Evolutionary conservation across 1,140 invertebrate species (phyloP).

Genomic region (Hycleus phaleratus): DNA sequence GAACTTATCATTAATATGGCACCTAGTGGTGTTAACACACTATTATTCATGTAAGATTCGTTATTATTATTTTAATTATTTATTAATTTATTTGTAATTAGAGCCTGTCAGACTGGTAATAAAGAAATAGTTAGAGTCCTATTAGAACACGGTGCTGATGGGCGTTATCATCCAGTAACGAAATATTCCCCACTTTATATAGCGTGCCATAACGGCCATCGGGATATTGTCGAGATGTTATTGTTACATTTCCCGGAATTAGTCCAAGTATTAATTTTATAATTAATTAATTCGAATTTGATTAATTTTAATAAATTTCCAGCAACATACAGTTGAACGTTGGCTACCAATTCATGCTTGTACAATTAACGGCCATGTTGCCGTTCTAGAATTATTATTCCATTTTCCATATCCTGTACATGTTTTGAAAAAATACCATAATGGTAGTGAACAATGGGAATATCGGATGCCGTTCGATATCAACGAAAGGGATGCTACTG

Average conservation of each 20-base stretch:
- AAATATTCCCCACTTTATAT: slow-evolving; percentile 90
- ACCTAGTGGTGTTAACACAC: slow-evolving; percentile 75
- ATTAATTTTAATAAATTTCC: slow-evolving; percentile 30
- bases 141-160: slow-evolving; percentile 76
- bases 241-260: slow-evolving; percentile 63
- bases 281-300: background rate
- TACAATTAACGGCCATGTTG: slow-evolving; percentile 76
- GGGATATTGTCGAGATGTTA: slow-evolving; percentile 72
- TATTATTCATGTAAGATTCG: slow-evolving; percentile 70
- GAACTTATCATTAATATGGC: slow-evolving; percentile 76
- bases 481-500: slow-evolving; percentile 81
- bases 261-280: slow-evolving; percentile 47
- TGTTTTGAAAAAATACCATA: slow-evolving; percentile 59
- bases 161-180: slow-evolving; percentile 77
- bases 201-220: slow-evolving; percentile 77
- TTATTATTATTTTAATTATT: background rate
- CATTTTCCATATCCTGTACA: slow-evolving; percentile 74
- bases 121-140: slow-evolving; percentile 72
- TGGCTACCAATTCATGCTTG: slow-evolving; percentile 91
- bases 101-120: slow-evolving; percentile 74
- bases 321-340: slow-evolving; percentile 79
- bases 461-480: slow-evolving; percentile 85
- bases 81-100: slow-evolving; percentile 37
- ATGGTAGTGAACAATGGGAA: slow-evolving; percentile 65
- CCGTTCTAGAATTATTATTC: slow-evolving; percentile 68